A percentile compares a stretch with the other conserved stretches of the same genome.
Conservation (phyloP, 2,797 vertebrate genomes). For the Heliangelus exortis region DNA sequence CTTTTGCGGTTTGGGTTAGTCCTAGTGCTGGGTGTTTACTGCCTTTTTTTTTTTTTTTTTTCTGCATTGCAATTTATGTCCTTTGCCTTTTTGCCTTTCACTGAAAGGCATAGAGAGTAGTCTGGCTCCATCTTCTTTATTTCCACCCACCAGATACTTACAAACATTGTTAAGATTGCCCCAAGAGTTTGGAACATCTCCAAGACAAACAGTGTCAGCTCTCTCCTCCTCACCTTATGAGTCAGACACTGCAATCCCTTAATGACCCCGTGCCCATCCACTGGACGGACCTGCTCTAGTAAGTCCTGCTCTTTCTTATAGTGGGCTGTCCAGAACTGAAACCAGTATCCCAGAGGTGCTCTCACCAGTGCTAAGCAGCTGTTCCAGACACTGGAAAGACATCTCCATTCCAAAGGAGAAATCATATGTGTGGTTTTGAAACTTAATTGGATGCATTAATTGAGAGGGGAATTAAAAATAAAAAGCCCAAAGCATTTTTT, state of each 20-base stretch:
- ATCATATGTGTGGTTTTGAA: not conserved
- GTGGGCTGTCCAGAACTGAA: not conserved
- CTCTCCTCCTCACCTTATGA: accelerated
- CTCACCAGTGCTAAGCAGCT: not conserved
- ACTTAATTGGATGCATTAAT: not conserved
- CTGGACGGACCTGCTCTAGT: not conserved
- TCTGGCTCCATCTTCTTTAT: not conserved
- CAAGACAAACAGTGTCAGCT: not conserved
- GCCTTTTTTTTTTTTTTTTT: not conserved
- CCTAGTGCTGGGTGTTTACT: not conserved
- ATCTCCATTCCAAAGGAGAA: not conserved
- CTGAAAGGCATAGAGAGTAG: not conserved
- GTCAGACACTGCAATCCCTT: not conserved
- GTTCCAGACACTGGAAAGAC: not conserved
- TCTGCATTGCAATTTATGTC: not conserved
- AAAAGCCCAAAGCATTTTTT: not conserved
- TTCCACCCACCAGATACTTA: not conserved
- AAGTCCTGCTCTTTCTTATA: accelerated
- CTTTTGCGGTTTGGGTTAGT: not conserved
- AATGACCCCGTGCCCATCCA: accelerated
- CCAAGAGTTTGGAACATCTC: not conserved
- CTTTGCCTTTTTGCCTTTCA: slow-evolving; percentile 9
- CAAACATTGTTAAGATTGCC: accelerated
- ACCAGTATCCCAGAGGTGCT: not conserved
- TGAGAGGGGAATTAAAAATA: not conserved